Base-by-base conservation (phyloP, 2,797 vertebrate genomes). In the Chromobotia macracanthus region DNA sequence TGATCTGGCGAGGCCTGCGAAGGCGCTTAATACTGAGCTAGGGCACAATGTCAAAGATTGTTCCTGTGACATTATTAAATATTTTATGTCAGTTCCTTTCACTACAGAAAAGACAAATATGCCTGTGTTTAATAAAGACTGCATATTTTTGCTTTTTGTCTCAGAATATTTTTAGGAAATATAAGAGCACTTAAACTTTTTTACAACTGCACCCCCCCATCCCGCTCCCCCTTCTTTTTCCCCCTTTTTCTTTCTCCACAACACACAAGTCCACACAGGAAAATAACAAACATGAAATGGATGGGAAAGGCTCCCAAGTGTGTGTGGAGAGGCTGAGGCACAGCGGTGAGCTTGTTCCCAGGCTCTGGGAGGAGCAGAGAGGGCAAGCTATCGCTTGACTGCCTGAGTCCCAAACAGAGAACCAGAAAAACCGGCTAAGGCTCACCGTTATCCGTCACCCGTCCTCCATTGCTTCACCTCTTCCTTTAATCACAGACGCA, bases 211-310 rank as follows among this genome's bases (percentile, higher is more conserved):
- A n/a, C n/a, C n/a, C 31, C 12, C 48, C 44, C n/a, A 31, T 28
- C 51, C 75, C 77, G n/a, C 48, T 35, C 44, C 3, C 31, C 3
- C 6, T 58, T 35, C 61, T 35, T 44, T 31, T 41, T 5, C n/a
- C 61, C n/a, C 23, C 13, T 53, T 72, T 63, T 75, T 56, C 63
- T 61, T 60, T 60, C 41, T 65, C 35, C 19, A 87, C 89, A 88
- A 90, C 88, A 88, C 89, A 88, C 93, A 93, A 91, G 92, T 87
- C 91, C 88, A 88, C 87, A 89, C 92, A 92, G 87, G 92, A 92
- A 92, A 94, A 94, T 92, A 93, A 92, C 92, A 94, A 94, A 94
- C 93, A 95, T 92, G 90, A 94, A 90, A 84, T 80, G 87, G 88
- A 90, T 93, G 92, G 90, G 92, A 94, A 94, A 86, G 12, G 83